These are phyloP conservation scores for Hemistola chrysoprasaria DNA, from an alignment of 2,888 invertebrate genomes.

Conservation along the genomic window DNA sequence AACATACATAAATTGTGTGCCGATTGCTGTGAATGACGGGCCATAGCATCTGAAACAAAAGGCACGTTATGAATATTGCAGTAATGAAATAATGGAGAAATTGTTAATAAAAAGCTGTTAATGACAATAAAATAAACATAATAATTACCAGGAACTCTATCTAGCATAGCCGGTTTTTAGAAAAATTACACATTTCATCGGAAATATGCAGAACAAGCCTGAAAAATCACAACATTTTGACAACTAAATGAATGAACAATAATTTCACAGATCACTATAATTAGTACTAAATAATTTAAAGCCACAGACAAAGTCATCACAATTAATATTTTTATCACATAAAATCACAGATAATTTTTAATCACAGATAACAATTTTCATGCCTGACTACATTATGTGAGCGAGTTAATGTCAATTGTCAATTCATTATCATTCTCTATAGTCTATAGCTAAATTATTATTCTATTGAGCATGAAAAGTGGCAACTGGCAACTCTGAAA, in stretches of 20 bases:
- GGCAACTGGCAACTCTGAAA: too few species aligned
- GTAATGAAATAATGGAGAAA: slow-evolving; percentile 24
- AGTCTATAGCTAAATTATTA: too few species aligned
- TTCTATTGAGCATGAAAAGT: too few species aligned
- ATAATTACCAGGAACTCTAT: slow-evolving; percentile 29
- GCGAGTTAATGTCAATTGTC: too few species aligned
- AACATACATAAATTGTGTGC: slow-evolving; percentile 62
- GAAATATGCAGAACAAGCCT: slow-evolving; percentile 41
- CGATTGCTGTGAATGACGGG: slow-evolving; percentile 64
- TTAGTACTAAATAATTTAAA: too few species aligned
- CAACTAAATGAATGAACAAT: slow-evolving; percentile 25
- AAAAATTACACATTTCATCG: slow-evolving; percentile 47
- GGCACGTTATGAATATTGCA: slow-evolving; percentile 57
- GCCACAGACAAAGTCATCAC: too few species aligned
- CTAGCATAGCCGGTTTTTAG: slow-evolving; percentile 44
- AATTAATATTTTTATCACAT: too few species aligned
- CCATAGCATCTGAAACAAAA: slow-evolving; percentile 77
- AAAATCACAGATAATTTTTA: too few species aligned
- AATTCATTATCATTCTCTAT: background rate
- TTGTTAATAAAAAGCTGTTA: slow-evolving; percentile 1
- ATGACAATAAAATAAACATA: slow-evolving; percentile 5
- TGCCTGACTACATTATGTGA: too few species aligned
- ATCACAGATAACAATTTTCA: too few species aligned
- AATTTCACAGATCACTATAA: too few species aligned
- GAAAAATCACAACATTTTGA: slow-evolving; percentile 41